Evolutionary conservation across 2,888 invertebrate species (phyloP), one percentile per base, ranked within the genome.

Genomic region (Apamea epomidion): DNA sequence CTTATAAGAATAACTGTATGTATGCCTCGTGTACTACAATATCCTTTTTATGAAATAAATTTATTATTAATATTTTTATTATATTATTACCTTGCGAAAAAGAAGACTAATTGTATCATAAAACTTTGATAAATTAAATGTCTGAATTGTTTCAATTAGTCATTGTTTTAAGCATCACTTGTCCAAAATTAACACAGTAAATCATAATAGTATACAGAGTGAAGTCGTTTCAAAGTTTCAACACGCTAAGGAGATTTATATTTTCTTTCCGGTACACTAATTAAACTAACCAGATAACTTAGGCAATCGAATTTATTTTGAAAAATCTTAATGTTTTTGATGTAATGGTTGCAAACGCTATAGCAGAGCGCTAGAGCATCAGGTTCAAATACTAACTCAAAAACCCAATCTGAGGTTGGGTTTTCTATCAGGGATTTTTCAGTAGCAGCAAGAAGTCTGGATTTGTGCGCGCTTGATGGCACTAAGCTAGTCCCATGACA

Each of bases 21-120:
- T n/a, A n/a, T n/a, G n/a, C n/a, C n/a, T n/a, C n/a, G n/a, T n/a
- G n/a, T n/a, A n/a, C n/a, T n/a, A n/a, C n/a, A n/a, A n/a, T n/a
- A n/a, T n/a, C n/a, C n/a, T n/a, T n/a, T n/a, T n/a, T n/a, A n/a
- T n/a, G n/a, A n/a, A n/a, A n/a, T n/a, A n/a, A n/a, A n/a, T n/a
- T n/a, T n/a, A n/a, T n/a, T n/a, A n/a, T n/a, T n/a, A n/a, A n/a
- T n/a, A n/a, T n/a, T n/a, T n/a, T n/a, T n/a, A n/a, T n/a, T n/a
- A n/a, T n/a, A n/a, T n/a, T n/a, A n/a, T n/a, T n/a, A n/a, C n/a
- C 48, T 69, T 74, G 60, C 70, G 29, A 68, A 78, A 37, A 80
- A 76, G 25, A 76, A 67, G 68, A 76, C 60, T 64, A 74, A 74
- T 74, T 74, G 58, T 74, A 42, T 45, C 18, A 58, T 42, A 42